A percentile compares a stretch with the other conserved stretches of the same genome.
These are phyloP conservation scores for Ennomos fuscantarius DNA, from an alignment of 2,888 invertebrate genomes.

Conservation along the genomic window DNA sequence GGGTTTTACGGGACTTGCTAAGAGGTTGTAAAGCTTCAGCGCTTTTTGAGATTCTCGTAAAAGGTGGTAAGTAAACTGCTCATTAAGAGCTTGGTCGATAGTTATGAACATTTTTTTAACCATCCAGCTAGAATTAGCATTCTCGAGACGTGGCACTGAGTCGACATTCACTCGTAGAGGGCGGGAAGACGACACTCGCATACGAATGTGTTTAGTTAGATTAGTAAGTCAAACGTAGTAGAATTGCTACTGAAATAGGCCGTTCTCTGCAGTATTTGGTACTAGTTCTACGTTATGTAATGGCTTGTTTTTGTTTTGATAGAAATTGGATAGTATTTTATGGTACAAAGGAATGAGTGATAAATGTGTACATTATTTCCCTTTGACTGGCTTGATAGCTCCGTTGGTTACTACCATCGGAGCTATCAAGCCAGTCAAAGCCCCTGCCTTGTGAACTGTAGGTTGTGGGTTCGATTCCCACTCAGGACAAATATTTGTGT, in stretches of 20 bases:
- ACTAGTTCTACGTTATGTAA: background rate
- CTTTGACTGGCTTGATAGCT: too few relatives aligned
- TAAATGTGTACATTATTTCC: too few relatives aligned
- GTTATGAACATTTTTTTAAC: constrained; percentile 37
- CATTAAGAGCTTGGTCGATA: constrained; percentile 35
- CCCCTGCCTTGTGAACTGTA: too few relatives aligned
- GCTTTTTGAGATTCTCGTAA: constrained; percentile 56
- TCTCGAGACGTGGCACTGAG: constrained; percentile 7
- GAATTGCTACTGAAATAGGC: background rate
- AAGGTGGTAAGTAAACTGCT: constrained; percentile 55
- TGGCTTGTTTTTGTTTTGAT: too few relatives aligned
- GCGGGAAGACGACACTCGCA: constrained; percentile 9
- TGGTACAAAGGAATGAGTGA: too few relatives aligned
- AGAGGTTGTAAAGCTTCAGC: constrained; percentile 55
- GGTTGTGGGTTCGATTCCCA: too few relatives aligned
- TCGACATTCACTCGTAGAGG: constrained; percentile 6
- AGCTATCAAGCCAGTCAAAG: too few relatives aligned
- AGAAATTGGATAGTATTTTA: too few relatives aligned
- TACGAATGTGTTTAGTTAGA: constrained; percentile 16
- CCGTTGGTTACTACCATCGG: too few relatives aligned
- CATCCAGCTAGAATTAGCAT: constrained; percentile 29
- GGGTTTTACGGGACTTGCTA: constrained; percentile 55
- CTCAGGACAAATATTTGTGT: too few relatives aligned
- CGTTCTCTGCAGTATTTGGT: background rate
- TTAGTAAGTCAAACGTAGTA: constrained; percentile 1